phyloP scores from a whole-genome alignment of 1,140 invertebrate genomes.

The Homalodisca vitripennis region DNA sequence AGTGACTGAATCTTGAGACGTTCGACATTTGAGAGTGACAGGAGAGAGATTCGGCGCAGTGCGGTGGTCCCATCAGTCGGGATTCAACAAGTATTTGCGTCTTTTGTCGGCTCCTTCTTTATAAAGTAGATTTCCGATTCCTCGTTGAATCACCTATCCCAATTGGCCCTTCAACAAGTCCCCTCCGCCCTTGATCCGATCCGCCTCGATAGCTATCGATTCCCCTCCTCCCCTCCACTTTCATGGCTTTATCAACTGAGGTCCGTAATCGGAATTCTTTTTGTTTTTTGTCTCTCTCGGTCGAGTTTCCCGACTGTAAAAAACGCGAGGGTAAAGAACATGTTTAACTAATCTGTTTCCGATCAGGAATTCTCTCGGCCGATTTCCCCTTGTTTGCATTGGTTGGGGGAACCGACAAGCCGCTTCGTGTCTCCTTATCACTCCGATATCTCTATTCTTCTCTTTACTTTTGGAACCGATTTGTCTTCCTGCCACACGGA shows the following conservation, averaged over 20 bases:
- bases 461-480: too few species aligned
- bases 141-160: constrained; percentile 22
- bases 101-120: constrained; percentile 27
- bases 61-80: too few species aligned
- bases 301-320: constrained; percentile 2
- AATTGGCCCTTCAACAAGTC: constrained; percentile 26
- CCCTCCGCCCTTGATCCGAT: constrained; percentile 20
- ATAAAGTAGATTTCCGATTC: constrained; percentile 25
- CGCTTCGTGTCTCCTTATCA: constrained; percentile 5
- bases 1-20: too few species aligned
- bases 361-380: constrained; percentile 7
- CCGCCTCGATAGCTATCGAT: constrained; percentile 24
- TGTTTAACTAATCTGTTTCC: constrained; percentile 16
- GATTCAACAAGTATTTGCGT: constrained; percentile 20
- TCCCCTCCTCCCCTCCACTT: neutral
- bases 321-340: neutral
- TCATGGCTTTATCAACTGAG: constrained; percentile 17
- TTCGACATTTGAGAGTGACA: too few species aligned
- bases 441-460: constrained; percentile 8
- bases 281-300: constrained; percentile 6
- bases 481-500: neutral
- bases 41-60: too few species aligned
- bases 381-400: constrained; percentile 13
- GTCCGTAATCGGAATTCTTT: constrained; percentile 2
- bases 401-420: neutral